Conservation (phyloP, 2,888 invertebrate genomes). For the Epinotia demarniana region DNA sequence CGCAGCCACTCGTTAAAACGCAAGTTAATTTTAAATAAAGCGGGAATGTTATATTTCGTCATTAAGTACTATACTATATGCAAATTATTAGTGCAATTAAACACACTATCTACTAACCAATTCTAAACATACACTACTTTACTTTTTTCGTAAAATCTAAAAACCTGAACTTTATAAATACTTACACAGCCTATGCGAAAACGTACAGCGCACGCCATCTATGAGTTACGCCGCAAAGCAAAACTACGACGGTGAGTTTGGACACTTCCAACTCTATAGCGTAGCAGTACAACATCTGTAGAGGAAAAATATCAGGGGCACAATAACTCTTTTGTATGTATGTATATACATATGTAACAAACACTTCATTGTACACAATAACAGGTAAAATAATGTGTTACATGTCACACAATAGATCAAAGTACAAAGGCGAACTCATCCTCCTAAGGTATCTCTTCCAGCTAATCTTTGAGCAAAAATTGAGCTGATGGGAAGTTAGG, state of each 20-base stretch:
- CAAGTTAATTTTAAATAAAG: not conserved
- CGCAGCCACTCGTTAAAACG: not conserved
- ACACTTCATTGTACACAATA: no score
- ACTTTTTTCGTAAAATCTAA: no score
- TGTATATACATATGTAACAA: no score
- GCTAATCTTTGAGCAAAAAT: no score
- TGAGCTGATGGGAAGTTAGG: no score
- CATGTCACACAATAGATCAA: no score
- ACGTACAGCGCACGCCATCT: constrained; percentile 14
- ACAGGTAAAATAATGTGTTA: no score
- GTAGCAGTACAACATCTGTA: not conserved
- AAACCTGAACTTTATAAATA: not conserved
- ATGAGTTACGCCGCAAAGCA: not conserved
- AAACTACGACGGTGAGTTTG: not conserved
- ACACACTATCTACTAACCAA: not conserved
- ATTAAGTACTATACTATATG: not conserved
- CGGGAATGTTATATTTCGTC: not conserved
- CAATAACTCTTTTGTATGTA: not conserved
- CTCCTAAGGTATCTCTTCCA: no score
- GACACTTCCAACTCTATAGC: not conserved
- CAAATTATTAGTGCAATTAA: not conserved
- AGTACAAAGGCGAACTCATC: no score
- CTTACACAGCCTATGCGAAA: not conserved
- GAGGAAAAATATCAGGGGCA: not conserved
- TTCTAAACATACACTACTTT: no score